Evolutionary conservation across 2,113 vertebrate genomes (phyloP).

Genomic region (Hippocampus mohnikei): DNA sequence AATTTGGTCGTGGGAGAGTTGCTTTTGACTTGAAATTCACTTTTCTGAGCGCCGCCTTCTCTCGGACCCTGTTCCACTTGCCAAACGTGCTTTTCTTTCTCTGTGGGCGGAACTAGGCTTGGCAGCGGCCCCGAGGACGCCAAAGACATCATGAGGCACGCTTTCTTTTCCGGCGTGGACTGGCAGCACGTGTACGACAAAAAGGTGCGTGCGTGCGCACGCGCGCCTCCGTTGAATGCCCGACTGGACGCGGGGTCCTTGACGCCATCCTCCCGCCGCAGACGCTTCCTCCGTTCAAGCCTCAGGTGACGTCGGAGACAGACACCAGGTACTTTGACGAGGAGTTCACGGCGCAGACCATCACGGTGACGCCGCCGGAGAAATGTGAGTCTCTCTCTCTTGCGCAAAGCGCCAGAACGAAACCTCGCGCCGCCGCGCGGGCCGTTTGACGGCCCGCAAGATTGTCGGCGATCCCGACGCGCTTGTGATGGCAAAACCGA

Average conservation of each 20-base stretch:
- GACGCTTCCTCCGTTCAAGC: slow-evolving; percentile 80
- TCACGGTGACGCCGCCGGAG: slow-evolving; percentile 81
- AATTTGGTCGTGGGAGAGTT: no score
- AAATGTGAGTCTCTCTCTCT: slow-evolving; percentile 70
- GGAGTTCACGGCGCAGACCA: slow-evolving; percentile 82
- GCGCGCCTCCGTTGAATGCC: neutral
- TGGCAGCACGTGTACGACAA: slow-evolving; percentile 98
- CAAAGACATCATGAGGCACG: slow-evolving; percentile 97
- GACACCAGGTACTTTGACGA: slow-evolving; percentile 83
- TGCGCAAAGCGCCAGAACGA: no score
- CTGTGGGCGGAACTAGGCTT: slow-evolving; percentile 71
- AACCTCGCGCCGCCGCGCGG: neutral
- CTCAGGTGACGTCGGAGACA: slow-evolving; percentile 81
- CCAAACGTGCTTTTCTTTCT: neutral
- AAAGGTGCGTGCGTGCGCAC: slow-evolving; percentile 79
- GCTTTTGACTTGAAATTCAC: no score
- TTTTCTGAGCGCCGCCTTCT: no score
- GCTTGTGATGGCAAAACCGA: no score
- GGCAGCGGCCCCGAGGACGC: slow-evolving; percentile 95
- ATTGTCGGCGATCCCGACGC: no score
- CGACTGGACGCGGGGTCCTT: neutral
- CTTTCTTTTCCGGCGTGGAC: slow-evolving; percentile 91
- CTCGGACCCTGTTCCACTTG: no score
- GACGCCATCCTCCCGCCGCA: slow-evolving; percentile 40
- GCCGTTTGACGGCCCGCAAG: neutral